Evolutionary conservation across 1,140 invertebrate genomes (phyloP).

Genomic region (Drosophila nebulosa): DNA sequence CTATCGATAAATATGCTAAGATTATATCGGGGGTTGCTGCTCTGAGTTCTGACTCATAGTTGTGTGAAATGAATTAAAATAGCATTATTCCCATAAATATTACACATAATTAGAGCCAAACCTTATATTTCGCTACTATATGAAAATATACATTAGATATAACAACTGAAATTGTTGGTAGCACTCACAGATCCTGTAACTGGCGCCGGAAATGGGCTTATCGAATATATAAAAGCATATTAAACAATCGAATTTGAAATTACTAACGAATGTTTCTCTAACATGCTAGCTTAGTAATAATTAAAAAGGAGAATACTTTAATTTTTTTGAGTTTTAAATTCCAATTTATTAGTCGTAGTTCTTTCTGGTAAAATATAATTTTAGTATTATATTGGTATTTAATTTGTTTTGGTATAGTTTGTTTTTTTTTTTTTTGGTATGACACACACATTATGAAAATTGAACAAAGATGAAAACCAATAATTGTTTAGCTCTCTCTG

Average conservation of each 20-base stretch:
- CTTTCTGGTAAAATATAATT: conserved; percentile 28
- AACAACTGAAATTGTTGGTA: background rate
- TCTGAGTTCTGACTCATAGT: background rate
- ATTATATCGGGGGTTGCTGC: background rate
- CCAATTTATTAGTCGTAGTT: conserved; percentile 2
- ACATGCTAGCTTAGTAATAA: too few species aligned
- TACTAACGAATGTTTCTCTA: too few species aligned
- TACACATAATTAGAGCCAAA: background rate
- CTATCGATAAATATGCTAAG: background rate
- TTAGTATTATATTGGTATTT: background rate
- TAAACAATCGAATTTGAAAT: background rate
- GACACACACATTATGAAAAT: background rate
- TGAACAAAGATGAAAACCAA: background rate
- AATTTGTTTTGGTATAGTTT: conserved; percentile 14
- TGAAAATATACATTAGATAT: background rate
- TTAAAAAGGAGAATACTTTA: too few species aligned
- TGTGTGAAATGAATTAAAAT: background rate
- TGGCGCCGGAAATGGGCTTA: background rate
- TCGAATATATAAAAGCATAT: background rate
- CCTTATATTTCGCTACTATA: background rate
- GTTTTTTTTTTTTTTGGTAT: conserved; percentile 19
- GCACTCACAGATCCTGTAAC: background rate
- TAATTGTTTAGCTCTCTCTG: background rate
- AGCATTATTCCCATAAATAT: background rate
- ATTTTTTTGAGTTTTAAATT: background rate